Conservation (phyloP, 2,888 invertebrate genomes). For the Nomada fucata region DNA sequence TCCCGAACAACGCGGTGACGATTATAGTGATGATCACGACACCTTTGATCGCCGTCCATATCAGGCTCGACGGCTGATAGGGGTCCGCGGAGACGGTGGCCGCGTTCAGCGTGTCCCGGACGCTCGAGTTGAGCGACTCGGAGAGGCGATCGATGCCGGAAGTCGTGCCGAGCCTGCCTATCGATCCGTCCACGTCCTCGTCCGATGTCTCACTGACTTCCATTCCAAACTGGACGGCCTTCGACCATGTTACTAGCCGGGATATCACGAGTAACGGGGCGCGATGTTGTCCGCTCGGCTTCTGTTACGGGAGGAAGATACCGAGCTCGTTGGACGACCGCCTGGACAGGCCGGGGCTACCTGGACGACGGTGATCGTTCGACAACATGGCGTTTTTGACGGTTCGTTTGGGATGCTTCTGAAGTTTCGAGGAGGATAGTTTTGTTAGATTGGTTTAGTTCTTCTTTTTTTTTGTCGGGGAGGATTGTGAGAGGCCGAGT, state of each 20-base stretch:
- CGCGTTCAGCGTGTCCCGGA: slow-evolving; percentile 17
- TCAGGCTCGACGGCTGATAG: slow-evolving; percentile 27
- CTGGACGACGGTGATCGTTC: too few relatives aligned
- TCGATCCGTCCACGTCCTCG: slow-evolving; percentile 70
- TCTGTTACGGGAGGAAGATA: slow-evolving; percentile 1
- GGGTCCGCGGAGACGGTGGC: slow-evolving; percentile 4
- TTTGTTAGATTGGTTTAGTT: too few relatives aligned
- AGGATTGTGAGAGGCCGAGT: too few relatives aligned
- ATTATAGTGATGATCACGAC: slow-evolving; percentile 94
- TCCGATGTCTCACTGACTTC: slow-evolving; percentile 76
- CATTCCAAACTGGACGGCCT: slow-evolving; percentile 69
- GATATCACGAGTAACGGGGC: slow-evolving; percentile 17
- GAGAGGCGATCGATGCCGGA: slow-evolving; percentile 36
- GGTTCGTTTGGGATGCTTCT: too few relatives aligned
- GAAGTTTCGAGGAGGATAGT: too few relatives aligned
- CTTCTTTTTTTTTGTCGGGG: too few relatives aligned
- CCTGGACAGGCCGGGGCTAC: too few relatives aligned
- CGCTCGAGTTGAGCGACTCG: slow-evolving; percentile 40
- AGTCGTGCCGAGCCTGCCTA: slow-evolving; percentile 52
- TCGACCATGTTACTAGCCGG: slow-evolving; percentile 43
- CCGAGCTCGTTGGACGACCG: too few relatives aligned
- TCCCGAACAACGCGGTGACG: slow-evolving; percentile 94
- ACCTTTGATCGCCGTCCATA: slow-evolving; percentile 87
- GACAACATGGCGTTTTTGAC: too few relatives aligned
- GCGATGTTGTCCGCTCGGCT: not conserved